phyloP scores from a whole-genome alignment of 1,140 invertebrate genomes.

The Apis mellifera region DNA sequence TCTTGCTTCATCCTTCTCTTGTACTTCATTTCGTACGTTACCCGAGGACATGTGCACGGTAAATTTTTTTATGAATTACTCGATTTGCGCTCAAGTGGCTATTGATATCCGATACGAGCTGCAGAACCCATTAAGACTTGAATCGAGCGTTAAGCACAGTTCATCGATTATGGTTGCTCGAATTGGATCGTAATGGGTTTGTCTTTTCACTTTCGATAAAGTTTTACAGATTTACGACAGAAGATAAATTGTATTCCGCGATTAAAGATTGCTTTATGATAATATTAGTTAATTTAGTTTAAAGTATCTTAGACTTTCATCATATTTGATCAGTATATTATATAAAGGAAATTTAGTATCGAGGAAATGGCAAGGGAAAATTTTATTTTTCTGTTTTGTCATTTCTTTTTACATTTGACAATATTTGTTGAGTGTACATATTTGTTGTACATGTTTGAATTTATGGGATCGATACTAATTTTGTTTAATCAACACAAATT shows the following conservation, averaged over 20 bases:
- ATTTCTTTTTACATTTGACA: too few species aligned
- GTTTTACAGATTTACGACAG: too few species aligned
- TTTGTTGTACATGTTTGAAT: too few species aligned
- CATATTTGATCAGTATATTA: too few species aligned
- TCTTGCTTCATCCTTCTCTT: background rate
- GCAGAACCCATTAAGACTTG: background rate
- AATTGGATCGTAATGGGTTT: background rate
- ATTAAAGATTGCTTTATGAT: too few species aligned
- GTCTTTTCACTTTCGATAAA: background rate
- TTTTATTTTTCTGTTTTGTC: too few species aligned
- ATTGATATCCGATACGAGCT: slow-evolving; percentile 18
- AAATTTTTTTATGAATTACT: slow-evolving; percentile 16
- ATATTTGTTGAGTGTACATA: too few species aligned
- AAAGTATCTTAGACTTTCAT: too few species aligned
- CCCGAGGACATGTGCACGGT: background rate
- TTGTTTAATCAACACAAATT: background rate
- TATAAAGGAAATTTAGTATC: too few species aligned
- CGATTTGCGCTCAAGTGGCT: slow-evolving; percentile 13
- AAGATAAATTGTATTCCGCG: background rate
- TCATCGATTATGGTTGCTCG: slow-evolving; percentile 3
- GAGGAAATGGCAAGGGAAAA: too few species aligned
- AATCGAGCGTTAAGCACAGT: background rate
- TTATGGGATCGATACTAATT: background rate
- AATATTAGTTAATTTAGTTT: too few species aligned
- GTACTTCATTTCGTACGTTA: background rate